phyloP scores from a whole-genome alignment of 2,113 vertebrate genomes.

The Cariama cristata region DNA sequence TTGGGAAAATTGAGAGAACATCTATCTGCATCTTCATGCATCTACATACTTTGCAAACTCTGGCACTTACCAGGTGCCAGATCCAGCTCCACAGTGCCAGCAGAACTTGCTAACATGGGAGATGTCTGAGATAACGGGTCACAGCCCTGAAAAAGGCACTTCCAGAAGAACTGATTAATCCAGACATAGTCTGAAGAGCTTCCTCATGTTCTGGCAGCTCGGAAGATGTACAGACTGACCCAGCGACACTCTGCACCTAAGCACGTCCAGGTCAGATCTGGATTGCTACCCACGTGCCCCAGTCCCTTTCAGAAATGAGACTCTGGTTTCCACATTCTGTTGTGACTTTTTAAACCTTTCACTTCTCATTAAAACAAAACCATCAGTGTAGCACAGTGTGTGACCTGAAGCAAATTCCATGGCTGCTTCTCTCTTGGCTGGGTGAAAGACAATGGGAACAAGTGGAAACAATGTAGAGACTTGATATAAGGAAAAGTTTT shows the following conservation, averaged over 20 bases:
- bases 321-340: background rate
- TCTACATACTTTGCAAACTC: background rate
- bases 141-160: background rate
- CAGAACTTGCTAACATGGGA: background rate
- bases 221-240: background rate
- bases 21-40: fast-evolving
- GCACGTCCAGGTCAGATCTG: background rate
- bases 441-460: background rate
- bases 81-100: background rate
- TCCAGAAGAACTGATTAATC: background rate
- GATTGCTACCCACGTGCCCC: fast-evolving
- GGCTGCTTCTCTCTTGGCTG: background rate
- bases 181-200: background rate
- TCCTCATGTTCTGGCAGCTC: background rate
- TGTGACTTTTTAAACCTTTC: background rate
- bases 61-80: background rate
- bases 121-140: background rate
- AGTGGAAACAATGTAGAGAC: background rate
- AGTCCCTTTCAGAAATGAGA: background rate
- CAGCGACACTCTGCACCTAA: background rate
- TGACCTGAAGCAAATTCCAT: background rate
- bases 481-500: background rate
- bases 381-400: background rate
- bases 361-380: background rate
- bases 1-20: background rate